These are phyloP conservation scores for Choloepus hoffmanni DNA, from an alignment of 2,113 vertebrate species.

Conservation along the genomic window DNA sequence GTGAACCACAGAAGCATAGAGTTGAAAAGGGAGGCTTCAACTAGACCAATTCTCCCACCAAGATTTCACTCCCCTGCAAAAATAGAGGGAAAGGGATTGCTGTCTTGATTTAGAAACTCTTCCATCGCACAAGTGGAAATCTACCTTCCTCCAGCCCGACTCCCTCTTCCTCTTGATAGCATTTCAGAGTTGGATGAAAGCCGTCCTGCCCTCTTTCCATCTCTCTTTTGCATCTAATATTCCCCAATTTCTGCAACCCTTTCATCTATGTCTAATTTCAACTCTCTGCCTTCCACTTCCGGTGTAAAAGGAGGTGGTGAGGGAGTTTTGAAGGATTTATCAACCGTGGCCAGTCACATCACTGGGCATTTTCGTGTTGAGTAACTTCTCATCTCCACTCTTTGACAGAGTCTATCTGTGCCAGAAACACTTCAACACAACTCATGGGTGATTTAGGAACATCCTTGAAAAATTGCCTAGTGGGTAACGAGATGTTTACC, in stretches of 20 bases:
- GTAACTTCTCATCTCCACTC: neutral
- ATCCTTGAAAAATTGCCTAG: conserved; percentile 47
- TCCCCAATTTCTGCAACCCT: neutral
- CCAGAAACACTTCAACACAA: conserved; percentile 24
- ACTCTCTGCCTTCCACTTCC: neutral
- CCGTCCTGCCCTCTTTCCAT: neutral
- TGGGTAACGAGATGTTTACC: conserved; percentile 59
- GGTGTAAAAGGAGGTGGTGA: neutral
- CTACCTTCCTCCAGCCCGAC: neutral
- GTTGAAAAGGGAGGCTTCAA: neutral
- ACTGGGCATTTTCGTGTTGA: neutral
- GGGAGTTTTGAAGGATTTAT: conserved; percentile 11
- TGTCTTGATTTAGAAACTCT: neutral
- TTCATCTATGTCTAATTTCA: neutral
- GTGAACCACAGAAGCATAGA: neutral
- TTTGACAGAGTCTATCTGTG: neutral
- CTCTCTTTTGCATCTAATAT: neutral
- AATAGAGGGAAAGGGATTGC: neutral
- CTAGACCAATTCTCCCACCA: neutral
- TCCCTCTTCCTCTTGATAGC: neutral
- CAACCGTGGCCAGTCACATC: neutral
- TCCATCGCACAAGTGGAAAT: neutral
- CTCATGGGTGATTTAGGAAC: conserved; percentile 40
- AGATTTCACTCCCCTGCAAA: neutral
- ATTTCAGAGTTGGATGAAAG: neutral